phyloP scores from a whole-genome alignment of 2,888 invertebrate species.

The Monoplex corrugatus region DNA sequence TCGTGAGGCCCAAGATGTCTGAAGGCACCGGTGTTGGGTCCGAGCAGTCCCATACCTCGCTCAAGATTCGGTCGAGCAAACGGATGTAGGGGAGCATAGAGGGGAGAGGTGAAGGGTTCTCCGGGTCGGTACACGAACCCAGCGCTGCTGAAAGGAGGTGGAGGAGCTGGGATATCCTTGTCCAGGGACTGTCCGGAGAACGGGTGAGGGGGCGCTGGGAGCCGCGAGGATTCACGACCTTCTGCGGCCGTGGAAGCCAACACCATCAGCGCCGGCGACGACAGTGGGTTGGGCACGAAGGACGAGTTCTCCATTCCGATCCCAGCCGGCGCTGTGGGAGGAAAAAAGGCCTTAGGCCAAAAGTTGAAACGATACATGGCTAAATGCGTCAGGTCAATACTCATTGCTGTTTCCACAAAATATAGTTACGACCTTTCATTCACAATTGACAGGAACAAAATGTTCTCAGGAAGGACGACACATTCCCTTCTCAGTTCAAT shows the following conservation, averaged over 20 bases:
- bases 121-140: conserved; percentile 76
- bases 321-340: conserved; percentile 58
- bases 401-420: conserved; percentile 51
- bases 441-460: not conserved
- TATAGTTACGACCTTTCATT: not conserved
- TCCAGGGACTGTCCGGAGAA: conserved; percentile 66
- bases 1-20: conserved; percentile 65
- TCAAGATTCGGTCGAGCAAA: conserved; percentile 72
- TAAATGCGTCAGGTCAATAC: conserved; percentile 56
- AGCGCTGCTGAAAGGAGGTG: conserved; percentile 65
- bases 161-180: conserved; percentile 64
- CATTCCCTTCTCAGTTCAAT: too few relatives aligned
- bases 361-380: conserved; percentile 79
- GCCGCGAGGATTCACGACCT: conserved; percentile 70
- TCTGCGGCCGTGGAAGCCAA: conserved; percentile 77
- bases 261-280: conserved; percentile 78
- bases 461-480: too few relatives aligned
- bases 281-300: conserved; percentile 76
- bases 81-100: conserved; percentile 74
- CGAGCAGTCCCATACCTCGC: conserved; percentile 69
- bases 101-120: conserved; percentile 76
- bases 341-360: conserved; percentile 78
- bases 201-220: conserved; percentile 64
- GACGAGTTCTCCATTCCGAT: conserved; percentile 74
- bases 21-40: conserved; percentile 68